Evolutionary conservation across 1,140 invertebrate species (phyloP), one percentile per base, ranked within the genome.

Genomic region (Notospermus geniculatus): DNA sequence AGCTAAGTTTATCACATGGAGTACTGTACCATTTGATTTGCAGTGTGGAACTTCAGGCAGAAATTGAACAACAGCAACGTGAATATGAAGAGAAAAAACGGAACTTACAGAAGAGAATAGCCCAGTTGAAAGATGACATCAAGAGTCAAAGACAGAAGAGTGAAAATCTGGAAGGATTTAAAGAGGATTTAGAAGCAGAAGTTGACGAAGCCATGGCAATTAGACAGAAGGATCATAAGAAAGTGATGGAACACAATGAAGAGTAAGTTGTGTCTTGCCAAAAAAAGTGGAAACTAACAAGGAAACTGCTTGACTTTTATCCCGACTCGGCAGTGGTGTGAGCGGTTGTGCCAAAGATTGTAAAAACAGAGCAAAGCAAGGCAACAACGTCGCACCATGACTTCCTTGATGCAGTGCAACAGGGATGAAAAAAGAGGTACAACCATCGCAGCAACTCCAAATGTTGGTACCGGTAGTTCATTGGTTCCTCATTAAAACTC

Each of bases 31-130:
- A 13, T 43, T 11, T 43, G 39, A n/a, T n/a, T n/a, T 22, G 4
- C n/a, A 50, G 27, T 17, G 7, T 52, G 29, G 43, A 28, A 50
- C 25, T 69, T 41, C 60, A 76, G 74, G 66, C 67, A 41, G 69
- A 74, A 61, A 71, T 65, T 56, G 54, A 65, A 39, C 64, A 64
- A 53, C 60, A 70, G 22, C 57, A 72, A 43, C 66, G 69, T 54
- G 69, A 73, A 45, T 76, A 71, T 70, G 67, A 69, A 64, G 63
- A 66, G 19, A 70, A 64, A 32, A 67, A 72, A 64, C 66, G 56
- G 50, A 62, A 65, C 15, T 45, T 77, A n/a, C 28, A 57, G 22
- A 67, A 64, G 11, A 75, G 68, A 62, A 52, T 75, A n/a, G 66
- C 68, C 57, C 61, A 60, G 59, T 73, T 77, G 69, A 58, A 57